A percentile compares a stretch with the other conserved stretches of the same genome.
Conservation (phyloP, 2,888 invertebrate genomes). For the Elgonia sp. region DNA sequence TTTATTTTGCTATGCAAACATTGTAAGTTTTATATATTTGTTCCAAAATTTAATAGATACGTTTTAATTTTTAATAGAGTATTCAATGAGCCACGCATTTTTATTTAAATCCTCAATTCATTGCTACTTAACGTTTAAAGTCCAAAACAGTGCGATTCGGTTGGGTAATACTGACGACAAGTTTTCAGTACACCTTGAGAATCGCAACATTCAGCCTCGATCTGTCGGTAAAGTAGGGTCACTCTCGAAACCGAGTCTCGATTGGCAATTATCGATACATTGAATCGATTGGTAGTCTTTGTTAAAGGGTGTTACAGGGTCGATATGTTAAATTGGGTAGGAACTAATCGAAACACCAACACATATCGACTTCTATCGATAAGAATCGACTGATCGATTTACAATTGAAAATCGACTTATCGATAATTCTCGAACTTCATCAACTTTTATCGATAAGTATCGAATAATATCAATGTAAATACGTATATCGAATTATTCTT, state of each 20-base stretch:
- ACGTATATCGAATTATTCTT: too few species aligned
- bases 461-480: too few species aligned
- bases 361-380: neutral
- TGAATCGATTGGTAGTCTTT: slow-evolving; percentile 14
- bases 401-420: too few species aligned
- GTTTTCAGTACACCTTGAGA: neutral
- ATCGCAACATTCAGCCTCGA: slow-evolving; percentile 47
- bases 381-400: neutral
- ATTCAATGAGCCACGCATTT: slow-evolving; percentile 69
- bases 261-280: slow-evolving; percentile 52
- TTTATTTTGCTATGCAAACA: neutral
- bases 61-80: slow-evolving; percentile 62
- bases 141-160: slow-evolving; percentile 8
- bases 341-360: slow-evolving; percentile 16
- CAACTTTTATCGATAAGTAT: too few species aligned
- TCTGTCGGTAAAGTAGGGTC: slow-evolving; percentile 41
- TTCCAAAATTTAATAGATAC: slow-evolving; percentile 65
- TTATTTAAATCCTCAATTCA: slow-evolving; percentile 53
- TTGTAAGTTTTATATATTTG: too few species aligned
- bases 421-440: too few species aligned
- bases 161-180: neutral
- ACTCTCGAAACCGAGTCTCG: slow-evolving; percentile 52
- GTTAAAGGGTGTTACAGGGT: neutral
- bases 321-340: slow-evolving; percentile 45
- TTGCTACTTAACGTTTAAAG: slow-evolving; percentile 43